Conservation (phyloP, 2,888 invertebrate species). For the Temnothorax ravouxi region DNA sequence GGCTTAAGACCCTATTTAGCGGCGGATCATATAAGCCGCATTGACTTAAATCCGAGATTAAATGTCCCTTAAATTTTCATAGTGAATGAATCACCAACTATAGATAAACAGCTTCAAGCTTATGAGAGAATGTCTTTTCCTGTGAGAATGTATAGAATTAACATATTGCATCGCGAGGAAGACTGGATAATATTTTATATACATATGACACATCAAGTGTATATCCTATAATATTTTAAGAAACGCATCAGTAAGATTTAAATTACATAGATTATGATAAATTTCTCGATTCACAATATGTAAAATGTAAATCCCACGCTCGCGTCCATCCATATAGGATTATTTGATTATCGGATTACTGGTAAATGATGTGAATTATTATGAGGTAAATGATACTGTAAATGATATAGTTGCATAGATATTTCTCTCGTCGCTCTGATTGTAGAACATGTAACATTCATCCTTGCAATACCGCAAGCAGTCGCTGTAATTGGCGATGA, state of each 20-base stretch:
- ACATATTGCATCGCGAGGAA: neutral
- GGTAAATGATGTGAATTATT: neutral
- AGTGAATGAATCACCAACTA: neutral
- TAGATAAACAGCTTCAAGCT: neutral
- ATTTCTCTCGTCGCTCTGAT: neutral
- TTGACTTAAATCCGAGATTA: slow-evolving; percentile 14
- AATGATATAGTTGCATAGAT: neutral
- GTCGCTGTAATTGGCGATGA: slow-evolving; percentile 58
- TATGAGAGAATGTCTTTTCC: neutral
- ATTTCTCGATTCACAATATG: neutral
- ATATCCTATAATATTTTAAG: neutral
- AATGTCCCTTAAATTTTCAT: slow-evolving; percentile 21
- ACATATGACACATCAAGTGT: neutral
- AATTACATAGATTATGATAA: neutral
- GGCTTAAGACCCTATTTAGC: slow-evolving; percentile 45
- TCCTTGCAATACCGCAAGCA: slow-evolving; percentile 16
- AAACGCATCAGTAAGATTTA: neutral
- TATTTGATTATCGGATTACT: neutral
- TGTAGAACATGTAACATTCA: slow-evolving; percentile 32
- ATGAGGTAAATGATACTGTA: neutral
- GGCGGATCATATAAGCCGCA: slow-evolving; percentile 37
- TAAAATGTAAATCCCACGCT: neutral
- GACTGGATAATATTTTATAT: neutral
- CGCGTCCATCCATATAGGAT: neutral
- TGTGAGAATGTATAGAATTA: neutral